phyloP scores from a whole-genome alignment of 1,140 invertebrate species.

The Apocrypta bakeri region DNA sequence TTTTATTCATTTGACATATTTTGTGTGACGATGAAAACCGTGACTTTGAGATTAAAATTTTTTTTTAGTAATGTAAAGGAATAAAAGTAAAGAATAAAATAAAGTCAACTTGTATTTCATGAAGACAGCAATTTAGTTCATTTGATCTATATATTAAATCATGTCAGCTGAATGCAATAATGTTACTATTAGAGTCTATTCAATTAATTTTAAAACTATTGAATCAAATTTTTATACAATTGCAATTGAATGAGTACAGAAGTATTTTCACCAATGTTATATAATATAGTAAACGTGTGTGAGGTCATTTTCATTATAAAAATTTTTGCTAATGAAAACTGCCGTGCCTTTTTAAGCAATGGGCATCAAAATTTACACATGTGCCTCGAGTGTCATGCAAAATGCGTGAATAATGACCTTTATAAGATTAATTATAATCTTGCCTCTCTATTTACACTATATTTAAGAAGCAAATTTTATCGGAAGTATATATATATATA shows the following conservation, averaged over 20 bases:
- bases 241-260: not conserved
- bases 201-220: not conserved
- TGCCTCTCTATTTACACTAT: constrained; percentile 44
- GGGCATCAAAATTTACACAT: constrained; percentile 40
- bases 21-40: no score
- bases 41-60: no score
- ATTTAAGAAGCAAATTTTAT: constrained; percentile 39
- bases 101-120: not conserved
- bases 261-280: constrained; percentile 35
- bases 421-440: constrained; percentile 25
- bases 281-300: not conserved
- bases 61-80: no score
- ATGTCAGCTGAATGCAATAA: no score
- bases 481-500: constrained; percentile 24
- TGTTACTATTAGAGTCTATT: not conserved
- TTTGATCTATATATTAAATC: no score
- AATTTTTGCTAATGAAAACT: constrained; percentile 26
- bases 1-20: no score
- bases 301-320: constrained; percentile 32
- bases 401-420: constrained; percentile 12
- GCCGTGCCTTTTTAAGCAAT: constrained; percentile 36
- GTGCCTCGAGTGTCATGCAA: constrained; percentile 35
- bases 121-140: not conserved
- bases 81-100: no score
- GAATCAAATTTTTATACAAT: constrained; percentile 17